A percentile compares a stretch with the other conserved stretches of the same genome.
Conservation (phyloP, 2,113 vertebrate species). For the Sapayoa aenigma region DNA sequence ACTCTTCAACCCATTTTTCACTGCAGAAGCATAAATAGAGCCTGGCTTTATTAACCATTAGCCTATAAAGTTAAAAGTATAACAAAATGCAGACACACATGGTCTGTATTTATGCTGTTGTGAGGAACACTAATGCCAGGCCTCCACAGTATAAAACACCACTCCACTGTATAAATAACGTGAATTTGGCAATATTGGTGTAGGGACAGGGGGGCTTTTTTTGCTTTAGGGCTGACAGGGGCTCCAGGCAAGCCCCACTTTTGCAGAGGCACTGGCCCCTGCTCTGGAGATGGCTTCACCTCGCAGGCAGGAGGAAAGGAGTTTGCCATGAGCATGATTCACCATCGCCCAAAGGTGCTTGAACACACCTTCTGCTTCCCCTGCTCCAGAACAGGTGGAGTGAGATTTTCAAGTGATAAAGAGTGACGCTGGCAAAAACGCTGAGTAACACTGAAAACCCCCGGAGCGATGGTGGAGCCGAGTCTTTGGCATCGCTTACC, state of each 20-base stretch:
- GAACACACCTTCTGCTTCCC: slow-evolving; percentile 23
- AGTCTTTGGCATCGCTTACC: not conserved
- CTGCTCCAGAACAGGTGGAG: not conserved
- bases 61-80: not conserved
- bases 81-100: not conserved
- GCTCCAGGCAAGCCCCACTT: not conserved
- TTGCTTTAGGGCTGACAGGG: accelerated
- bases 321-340: not conserved
- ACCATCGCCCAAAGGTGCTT: not conserved
- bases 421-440: not conserved
- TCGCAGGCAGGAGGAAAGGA: not conserved
- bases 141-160: accelerated
- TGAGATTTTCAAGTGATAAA: not conserved
- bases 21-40: not conserved
- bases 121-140: not conserved
- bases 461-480: accelerated
- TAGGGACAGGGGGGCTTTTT: not conserved
- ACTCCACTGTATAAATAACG: not conserved
- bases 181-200: not conserved
- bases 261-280: not conserved
- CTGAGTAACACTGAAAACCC: not conserved
- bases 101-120: not conserved
- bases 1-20: not conserved
- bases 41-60: not conserved
- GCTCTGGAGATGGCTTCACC: accelerated